Evolutionary conservation across 23 tunicate species (phyloP), one percentile per base, ranked within the genome.

Genomic region (Phallusia fumigata): DNA sequence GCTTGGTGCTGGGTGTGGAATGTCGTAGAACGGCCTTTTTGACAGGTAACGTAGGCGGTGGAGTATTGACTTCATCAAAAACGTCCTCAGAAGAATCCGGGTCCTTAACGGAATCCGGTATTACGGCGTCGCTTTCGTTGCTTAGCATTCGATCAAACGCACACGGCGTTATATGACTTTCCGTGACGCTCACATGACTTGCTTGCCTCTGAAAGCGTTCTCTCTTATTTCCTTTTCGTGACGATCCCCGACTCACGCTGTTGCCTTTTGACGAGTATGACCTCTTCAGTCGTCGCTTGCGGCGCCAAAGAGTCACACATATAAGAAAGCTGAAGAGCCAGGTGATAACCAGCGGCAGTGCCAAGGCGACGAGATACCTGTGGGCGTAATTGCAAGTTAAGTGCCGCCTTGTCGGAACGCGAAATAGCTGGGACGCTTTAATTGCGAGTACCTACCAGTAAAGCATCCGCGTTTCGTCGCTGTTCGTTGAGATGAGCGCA

Each of bases 301-400:
- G 76, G 11, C 76, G 93, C 86, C 88, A 83, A 21, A 94, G 83
- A 22, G 84, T 87, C 30, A 78, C 69, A 53, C 94, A 94, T 0
- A 94, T 84, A 30, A 94, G 81, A 69, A 83, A 77, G 36, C 92
- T 94, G 73, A 94, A 94, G 30, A 89, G 35, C 98, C 98, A 94
- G 52, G 89, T 94, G 50, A 88, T 64, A 0, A 83, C 19, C 45
- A 94, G 89, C 75, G 98, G 98, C 52, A 94, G 19, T 16, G 88
- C 81, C 49, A 94, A 76, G 31, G 81, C 53, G 21, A 86, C 34
- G 35, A 85, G 24, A 53, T 94, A 94, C 88, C 98, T 94, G 80
- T 40, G 47, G 47, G 47, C 47, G 47, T 40, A 40, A 40, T 40
- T 40, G 47, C 47, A 40, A 40, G 47, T 40, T 40, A 40, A 40